Evolutionary conservation across 2,888 invertebrate species (phyloP), one percentile per base, ranked within the genome.

Genomic region (Philereme transversata): DNA sequence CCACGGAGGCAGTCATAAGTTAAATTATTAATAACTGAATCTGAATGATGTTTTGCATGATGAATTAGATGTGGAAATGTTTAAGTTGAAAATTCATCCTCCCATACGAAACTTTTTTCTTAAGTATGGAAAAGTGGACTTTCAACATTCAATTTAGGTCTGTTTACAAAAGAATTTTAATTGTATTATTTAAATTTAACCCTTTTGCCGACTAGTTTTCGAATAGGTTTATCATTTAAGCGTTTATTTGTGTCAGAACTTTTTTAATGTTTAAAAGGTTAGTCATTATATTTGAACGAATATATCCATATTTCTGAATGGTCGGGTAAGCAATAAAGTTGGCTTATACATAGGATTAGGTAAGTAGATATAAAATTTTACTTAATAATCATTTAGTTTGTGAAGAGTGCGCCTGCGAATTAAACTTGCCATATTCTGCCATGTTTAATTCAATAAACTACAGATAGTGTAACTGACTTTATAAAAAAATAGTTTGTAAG

Each of bases 381-480:
- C 8, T 40, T 40, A 40, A 40, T 40, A 8, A 5, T 8, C 8
- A 40, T 8, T 7, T 6, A 6, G 40, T 5, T 5, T 50, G 35
- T 48, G 47, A 43, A 43, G 40, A 51, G 34, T 79, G 8, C 33
- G 53, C 50, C 74, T 72, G 67, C 70, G 86, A 87, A 88, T 90
- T 90, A 88, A 90, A 89, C 90, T 84, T 85, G 88, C 91, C 91
- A 90, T 90, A 84, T 65, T 67, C 78, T 78, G 87, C 87, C 86
- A 89, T 89, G 90, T 88, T 90, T 90, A 86, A 88, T 88, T 88
- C 87, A 72, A 35, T 45, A 22, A 45, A 22, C 6, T 45, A 43
- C 22, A 43, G 5, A 8, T 4, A 10, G 10, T 43, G 10, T 43
- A 10, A n/a, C 4, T 43, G n/a, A 8, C n/a, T 45, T 45, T 11